Percentiles rank a stretch among this genome's conserved stretches.
These are phyloP conservation scores for Ageneiosus marmoratus DNA, from an alignment of 2,113 vertebrate species.

Conservation along the genomic window DNA sequence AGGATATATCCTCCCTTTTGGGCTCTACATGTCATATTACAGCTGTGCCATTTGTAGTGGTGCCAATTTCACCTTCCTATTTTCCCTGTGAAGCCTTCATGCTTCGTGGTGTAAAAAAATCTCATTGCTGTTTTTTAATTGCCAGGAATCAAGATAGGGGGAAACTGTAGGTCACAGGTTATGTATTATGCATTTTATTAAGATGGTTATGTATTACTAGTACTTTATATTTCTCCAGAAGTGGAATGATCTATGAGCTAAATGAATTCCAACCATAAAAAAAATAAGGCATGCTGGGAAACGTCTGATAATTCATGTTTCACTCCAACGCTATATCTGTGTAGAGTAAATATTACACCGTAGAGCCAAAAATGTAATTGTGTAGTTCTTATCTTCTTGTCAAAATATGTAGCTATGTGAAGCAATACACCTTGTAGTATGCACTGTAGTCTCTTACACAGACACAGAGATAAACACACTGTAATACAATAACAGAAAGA, in stretches of 20 bases:
- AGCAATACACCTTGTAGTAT: conserved; percentile 7
- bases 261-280: conserved; percentile 18
- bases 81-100: conserved; percentile 22
- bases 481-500: conserved; percentile 23
- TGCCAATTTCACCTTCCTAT: conserved; percentile 29
- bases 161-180: neutral
- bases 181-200: conserved; percentile 6
- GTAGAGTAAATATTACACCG: conserved; percentile 12
- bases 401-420: conserved; percentile 23
- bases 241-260: conserved; percentile 36
- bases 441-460: conserved; percentile 22
- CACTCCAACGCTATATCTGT: neutral
- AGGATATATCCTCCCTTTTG: conserved; percentile 32
- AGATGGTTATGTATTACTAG: neutral
- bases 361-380: conserved; percentile 20
- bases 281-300: conserved; percentile 36
- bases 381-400: conserved; percentile 37
- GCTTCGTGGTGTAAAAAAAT: conserved; percentile 4
- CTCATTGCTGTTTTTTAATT: conserved; percentile 5
- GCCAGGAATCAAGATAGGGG: neutral
- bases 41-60: conserved; percentile 23
- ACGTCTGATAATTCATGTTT: conserved; percentile 41
- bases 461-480: conserved; percentile 2
- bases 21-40: conserved; percentile 23
- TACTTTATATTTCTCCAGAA: conserved; percentile 43